Conservation (phyloP, 2,797 vertebrate genomes). For the Lacerta bilineata region DNA sequence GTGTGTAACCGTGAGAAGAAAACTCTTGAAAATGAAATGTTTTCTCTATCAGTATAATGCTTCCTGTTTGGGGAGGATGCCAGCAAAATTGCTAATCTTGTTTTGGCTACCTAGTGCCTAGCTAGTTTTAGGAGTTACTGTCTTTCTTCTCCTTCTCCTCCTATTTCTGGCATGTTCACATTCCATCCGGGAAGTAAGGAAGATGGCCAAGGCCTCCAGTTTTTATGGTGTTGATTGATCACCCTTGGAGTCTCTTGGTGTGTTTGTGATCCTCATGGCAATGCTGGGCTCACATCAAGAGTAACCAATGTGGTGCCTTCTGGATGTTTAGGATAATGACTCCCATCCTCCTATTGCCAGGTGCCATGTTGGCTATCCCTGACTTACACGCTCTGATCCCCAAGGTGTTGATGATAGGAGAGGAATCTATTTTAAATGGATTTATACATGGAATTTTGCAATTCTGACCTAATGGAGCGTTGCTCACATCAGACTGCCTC, state of each 20-base stretch:
- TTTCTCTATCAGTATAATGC: conserved; percentile 33
- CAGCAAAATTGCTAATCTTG: conserved; percentile 37
- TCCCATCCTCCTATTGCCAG: too few relatives aligned
- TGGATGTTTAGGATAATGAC: conserved; percentile 2
- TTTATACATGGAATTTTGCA: too few relatives aligned
- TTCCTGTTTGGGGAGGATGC: conserved; percentile 34
- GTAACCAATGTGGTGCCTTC: too few relatives aligned
- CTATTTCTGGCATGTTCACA: neutral
- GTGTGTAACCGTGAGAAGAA: rapidly evolving
- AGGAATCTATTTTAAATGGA: conserved; percentile 5
- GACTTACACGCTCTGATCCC: conserved; percentile 17
- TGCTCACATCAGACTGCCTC: too few relatives aligned
- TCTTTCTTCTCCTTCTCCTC: neutral
- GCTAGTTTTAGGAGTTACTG: conserved; percentile 10
- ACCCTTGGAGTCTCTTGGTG: conserved; percentile 51
- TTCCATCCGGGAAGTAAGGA: conserved; percentile 35
- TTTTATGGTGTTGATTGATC: neutral
- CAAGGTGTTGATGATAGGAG: conserved; percentile 49
- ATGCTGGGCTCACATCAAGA: conserved; percentile 15
- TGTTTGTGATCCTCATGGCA: conserved; percentile 64
- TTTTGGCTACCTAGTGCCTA: conserved; percentile 22
- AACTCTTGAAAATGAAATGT: conserved; percentile 18
- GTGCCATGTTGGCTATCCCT: too few relatives aligned
- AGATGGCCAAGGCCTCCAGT: neutral
- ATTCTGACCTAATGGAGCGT: too few relatives aligned